Base-by-base conservation (phyloP, 2,888 invertebrate species). In the Epistrophella euchroma region DNA sequence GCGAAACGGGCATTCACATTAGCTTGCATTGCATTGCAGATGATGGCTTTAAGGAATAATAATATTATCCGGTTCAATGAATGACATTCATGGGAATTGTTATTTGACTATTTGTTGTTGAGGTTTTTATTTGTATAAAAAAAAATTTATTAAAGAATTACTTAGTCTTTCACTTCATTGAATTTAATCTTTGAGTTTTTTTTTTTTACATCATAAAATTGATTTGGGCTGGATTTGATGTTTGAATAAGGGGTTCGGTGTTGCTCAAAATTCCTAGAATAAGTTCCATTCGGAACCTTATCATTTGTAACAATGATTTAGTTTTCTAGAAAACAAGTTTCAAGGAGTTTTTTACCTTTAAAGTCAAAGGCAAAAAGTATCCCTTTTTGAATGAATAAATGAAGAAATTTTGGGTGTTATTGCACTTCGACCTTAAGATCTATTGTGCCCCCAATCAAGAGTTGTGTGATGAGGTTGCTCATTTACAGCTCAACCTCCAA, bases 1-100 rank as follows among this genome's bases (percentile, higher is more conserved):
- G 55, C 62, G 40, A 68, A 68, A 78, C 74, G 73, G 74, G 47
- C 78, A 84, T 70, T 62, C 74, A 79, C 68, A 74, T 78, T 71
- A 19, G 50, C 17, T 73, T 60, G 35, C 35, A 19, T 47, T 47
- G 19, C 45, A 45, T 5, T 5, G 4, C 19, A 47, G 32, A 66
- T 76, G 64, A 66, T 37, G 55, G 74, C 73, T 40, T 73, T 25
- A 22, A 50, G 60, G 28, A 47, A 75, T 70, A 75, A 45, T 47
- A 55, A 62, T 80, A 58, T 82, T 77, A 70, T 78, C 62, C 68
- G 64, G 62, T 64, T 64, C 19, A 79, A 37, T 40, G 45, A 73
- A 58, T 68, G 81, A 86, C 72, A 73, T 76, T 64, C 17, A 80
- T 85, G 75, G 52, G 78, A 74, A 83, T 78, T 85, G 77, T 81